phyloP scores from a whole-genome alignment of 2,113 vertebrate species.

The Cyphomyrus plagiostoma region DNA sequence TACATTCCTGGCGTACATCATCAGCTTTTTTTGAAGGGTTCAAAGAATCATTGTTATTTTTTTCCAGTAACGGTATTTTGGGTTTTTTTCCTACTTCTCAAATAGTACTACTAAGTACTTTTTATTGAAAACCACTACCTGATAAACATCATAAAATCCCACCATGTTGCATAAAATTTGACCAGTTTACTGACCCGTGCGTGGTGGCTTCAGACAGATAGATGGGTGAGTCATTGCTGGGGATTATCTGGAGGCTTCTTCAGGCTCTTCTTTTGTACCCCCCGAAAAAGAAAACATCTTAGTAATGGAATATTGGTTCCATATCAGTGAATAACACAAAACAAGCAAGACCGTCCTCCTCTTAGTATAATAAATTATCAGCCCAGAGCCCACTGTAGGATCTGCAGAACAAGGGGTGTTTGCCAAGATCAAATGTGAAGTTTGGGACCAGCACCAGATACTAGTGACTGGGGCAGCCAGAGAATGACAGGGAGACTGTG shows the following conservation, averaged over 20 bases:
- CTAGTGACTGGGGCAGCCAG: neutral
- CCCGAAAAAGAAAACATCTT: neutral
- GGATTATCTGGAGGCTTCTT: neutral
- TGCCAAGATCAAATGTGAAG: neutral
- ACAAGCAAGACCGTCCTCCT: neutral
- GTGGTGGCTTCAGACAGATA: neutral
- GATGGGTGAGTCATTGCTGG: neutral
- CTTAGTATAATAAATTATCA: neutral
- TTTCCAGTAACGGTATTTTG: neutral
- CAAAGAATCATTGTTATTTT: neutral
- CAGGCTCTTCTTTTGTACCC: neutral
- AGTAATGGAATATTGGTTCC: neutral
- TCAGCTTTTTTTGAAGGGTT: neutral
- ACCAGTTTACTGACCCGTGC: neutral
- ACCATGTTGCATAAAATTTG: neutral
- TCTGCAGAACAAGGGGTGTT: neutral
- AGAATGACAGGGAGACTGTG: neutral
- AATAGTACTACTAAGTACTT: neutral
- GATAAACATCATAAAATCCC: neutral
- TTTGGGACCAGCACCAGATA: neutral
- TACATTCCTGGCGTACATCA: neutral
- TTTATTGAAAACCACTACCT: neutral
- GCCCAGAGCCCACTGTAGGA: neutral
- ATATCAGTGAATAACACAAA: neutral
- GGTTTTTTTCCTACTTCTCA: neutral